A percentile compares a stretch with the other conserved stretches of the same genome.
These are phyloP conservation scores for Knipowitschia caucasica DNA, from an alignment of 2,797 vertebrate genomes.

Conservation along the genomic window DNA sequence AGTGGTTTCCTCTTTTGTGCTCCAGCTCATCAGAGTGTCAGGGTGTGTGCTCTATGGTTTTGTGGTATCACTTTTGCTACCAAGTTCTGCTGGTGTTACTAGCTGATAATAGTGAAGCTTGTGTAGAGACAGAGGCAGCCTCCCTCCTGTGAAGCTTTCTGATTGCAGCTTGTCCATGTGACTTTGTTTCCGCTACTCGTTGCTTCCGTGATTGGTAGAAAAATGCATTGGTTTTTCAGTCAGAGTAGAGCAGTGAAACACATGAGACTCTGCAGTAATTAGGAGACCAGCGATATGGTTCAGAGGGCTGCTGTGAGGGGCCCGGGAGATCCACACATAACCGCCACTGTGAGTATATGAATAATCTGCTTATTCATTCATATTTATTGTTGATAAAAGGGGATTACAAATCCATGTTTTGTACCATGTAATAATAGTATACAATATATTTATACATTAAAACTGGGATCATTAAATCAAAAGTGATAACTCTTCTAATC, in stretches of 20 bases:
- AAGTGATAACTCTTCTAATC: too few relatives aligned
- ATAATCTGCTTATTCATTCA: background rate
- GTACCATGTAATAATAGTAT: too few relatives aligned
- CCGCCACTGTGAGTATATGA: conserved; percentile 69
- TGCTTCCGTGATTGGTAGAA: conserved; percentile 77
- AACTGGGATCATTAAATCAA: too few relatives aligned
- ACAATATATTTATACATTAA: too few relatives aligned
- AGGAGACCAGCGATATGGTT: conserved; percentile 64
- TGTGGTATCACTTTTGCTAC: conserved; percentile 49
- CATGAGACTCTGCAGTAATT: conserved; percentile 33
- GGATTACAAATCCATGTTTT: too few relatives aligned
- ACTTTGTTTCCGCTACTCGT: conserved; percentile 78
- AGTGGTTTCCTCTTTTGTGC: conserved; percentile 74
- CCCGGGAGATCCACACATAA: conserved; percentile 66
- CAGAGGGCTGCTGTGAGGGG: conserved; percentile 57
- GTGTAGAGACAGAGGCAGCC: conserved; percentile 31
- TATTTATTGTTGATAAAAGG: too few relatives aligned
- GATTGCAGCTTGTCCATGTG: conserved; percentile 76
- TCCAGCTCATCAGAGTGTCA: conserved; percentile 68
- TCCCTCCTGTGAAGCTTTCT: conserved; percentile 58
- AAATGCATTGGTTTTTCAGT: conserved; percentile 36
- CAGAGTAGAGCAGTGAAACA: conserved; percentile 28
- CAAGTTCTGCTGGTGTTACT: conserved; percentile 4
- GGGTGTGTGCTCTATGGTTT: conserved; percentile 62
- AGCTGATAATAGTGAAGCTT: conserved; percentile 2